These are phyloP conservation scores for Panthera leo DNA, from an alignment of 2,113 vertebrate species.

Conservation along the genomic window DNA sequence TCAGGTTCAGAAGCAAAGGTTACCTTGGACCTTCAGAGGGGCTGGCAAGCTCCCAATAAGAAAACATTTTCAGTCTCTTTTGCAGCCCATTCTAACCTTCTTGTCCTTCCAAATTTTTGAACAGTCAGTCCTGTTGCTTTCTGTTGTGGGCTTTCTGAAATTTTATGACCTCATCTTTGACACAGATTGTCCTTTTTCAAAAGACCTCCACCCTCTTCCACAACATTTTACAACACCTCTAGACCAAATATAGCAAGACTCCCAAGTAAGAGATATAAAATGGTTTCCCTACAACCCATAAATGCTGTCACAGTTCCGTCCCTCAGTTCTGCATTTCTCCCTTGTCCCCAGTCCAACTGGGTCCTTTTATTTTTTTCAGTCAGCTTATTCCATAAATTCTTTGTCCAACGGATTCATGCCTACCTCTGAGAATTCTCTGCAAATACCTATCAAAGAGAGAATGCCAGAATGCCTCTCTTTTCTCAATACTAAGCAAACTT, in stretches of 20 bases:
- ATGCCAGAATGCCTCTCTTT: background rate
- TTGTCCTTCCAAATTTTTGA: background rate
- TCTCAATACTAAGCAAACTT: background rate
- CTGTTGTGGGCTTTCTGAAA: background rate
- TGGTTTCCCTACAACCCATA: conserved; percentile 23
- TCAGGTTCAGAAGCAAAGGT: background rate
- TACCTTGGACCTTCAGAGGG: background rate
- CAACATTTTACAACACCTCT: conserved; percentile 45
- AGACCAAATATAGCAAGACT: conserved; percentile 47
- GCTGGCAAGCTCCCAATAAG: background rate
- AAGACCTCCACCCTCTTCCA: conserved; percentile 18
- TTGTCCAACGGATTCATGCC: conserved; percentile 1
- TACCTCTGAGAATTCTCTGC: conserved; percentile 42
- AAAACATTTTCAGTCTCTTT: background rate
- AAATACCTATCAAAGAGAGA: conserved; percentile 6
- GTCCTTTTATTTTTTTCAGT: conserved; percentile 11
- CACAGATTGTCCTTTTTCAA: conserved; percentile 26
- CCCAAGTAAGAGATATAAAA: conserved; percentile 25
- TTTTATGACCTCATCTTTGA: conserved; percentile 51
- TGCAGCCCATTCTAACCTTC: background rate
- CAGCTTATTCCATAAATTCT: conserved; percentile 38
- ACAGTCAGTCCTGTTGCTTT: background rate
- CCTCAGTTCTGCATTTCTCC: background rate
- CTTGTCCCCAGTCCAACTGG: background rate
- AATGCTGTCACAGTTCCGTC: background rate